These are phyloP conservation scores for Meda fulgida DNA, from an alignment of 2,797 vertebrate genomes.

Conservation along the genomic window DNA sequence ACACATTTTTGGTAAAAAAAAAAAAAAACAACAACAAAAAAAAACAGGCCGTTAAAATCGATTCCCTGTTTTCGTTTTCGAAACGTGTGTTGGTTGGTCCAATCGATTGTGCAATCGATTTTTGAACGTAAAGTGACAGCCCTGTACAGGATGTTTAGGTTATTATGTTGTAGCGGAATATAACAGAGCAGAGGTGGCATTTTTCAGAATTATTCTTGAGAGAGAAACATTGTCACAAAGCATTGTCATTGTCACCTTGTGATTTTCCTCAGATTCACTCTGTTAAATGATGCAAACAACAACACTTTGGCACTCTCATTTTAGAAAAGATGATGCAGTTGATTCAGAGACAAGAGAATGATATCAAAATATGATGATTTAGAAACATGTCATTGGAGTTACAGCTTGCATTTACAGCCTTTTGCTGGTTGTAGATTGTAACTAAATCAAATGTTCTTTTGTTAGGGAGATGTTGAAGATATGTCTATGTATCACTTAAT, in stretches of 20 bases:
- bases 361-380: background rate
- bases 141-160: background rate
- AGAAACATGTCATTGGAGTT: background rate
- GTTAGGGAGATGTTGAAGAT: constrained; percentile 63
- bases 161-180: background rate
- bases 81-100: no score
- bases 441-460: constrained; percentile 21
- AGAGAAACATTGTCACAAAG: background rate
- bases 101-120: no score
- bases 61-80: no score
- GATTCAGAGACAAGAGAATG: background rate
- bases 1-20: no score
- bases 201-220: background rate
- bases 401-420: constrained; percentile 1
- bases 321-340: constrained; percentile 6
- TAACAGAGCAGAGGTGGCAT: background rate
- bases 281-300: no score
- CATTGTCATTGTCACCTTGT: no score
- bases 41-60: no score
- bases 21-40: no score
- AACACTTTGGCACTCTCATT: background rate
- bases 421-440: constrained; percentile 16
- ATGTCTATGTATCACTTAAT: constrained; percentile 66
- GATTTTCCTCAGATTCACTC: background rate
- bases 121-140: no score